Evolutionary conservation across 2,888 invertebrate species (phyloP), one percentile per base, ranked within the genome.

Genomic region (Fragum fragum): DNA sequence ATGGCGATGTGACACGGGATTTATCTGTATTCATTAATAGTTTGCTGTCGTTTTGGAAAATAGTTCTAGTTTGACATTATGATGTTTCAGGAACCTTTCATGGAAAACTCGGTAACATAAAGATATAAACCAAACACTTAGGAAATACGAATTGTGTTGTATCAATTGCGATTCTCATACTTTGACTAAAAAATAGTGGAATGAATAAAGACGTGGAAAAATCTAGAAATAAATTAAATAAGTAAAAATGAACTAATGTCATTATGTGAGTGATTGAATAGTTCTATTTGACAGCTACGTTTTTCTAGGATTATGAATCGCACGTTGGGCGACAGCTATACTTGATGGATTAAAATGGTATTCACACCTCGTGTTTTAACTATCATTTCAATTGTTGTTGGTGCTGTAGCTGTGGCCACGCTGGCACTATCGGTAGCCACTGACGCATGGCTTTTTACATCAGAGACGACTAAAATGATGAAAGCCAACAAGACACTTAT

Each of bases 381-480:
- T 28, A 83, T 92, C 36, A 81, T 88, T n/a, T 90, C 93, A 0
- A 85, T 93, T 21, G 86, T 88, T 29, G 86, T 92, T n/a, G 93
- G 93, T 6, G 90, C 93, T 18, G 74, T 90, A 32, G 90, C 93
- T 6, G 85, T 90, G 26, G 91, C 90, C 26, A 90, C 91, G 1
- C 77, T 93, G 78, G 89, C 91, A 1, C 81, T 93, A 55, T 92
- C 93, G 5, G 92, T 93, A 53, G 89, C 91, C 29, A 93, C 93
- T 18, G 93, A 93, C 78, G 91, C 88, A 61, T 93, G 93, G 93
- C 76, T 93, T 26, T 90, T 89, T 75, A 93, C 92, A 26, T 79
- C 75, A 16, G 92, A 92, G 72, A 63, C 83, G 1, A 39, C 74
- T 1, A 82, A 85, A 28, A 52, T 39, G 21, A 70, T 57, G 9